A percentile compares a stretch with the other conserved stretches of the same genome.
Conservation (phyloP, 2,797 vertebrate species). For the Leucoraja ocellata region DNA sequence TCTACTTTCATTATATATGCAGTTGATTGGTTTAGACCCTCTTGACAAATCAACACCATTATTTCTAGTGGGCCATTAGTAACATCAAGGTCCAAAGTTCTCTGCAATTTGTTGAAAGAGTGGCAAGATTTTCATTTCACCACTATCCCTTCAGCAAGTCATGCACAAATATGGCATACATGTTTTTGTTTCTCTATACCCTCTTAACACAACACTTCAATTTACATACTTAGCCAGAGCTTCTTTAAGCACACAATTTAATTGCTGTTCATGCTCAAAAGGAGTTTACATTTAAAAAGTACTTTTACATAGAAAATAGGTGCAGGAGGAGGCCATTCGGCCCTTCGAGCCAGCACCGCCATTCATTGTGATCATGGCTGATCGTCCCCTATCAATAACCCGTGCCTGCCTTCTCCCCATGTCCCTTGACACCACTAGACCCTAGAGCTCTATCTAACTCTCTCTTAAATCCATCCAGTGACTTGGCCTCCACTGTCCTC, state of each 20-base stretch:
- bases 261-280: neutral
- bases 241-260: neutral
- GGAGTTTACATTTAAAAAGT: too few relatives aligned
- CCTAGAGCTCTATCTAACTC: too few relatives aligned
- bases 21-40: neutral
- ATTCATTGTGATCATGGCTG: too few relatives aligned
- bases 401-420: too few relatives aligned
- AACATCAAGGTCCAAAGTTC: constrained; percentile 1
- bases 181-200: too few relatives aligned
- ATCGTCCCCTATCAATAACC: too few relatives aligned
- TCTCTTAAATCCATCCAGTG: too few relatives aligned
- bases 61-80: neutral
- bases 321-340: too few relatives aligned
- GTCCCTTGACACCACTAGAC: too few relatives aligned
- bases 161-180: constrained; percentile 8
- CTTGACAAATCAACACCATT: neutral
- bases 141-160: neutral
- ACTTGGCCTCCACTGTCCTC: too few relatives aligned
- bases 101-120: constrained; percentile 11
- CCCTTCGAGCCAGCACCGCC: too few relatives aligned
- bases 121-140: neutral
- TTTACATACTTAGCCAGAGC: neutral
- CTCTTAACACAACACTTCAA: neutral
- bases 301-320: too few relatives aligned
- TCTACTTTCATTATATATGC: neutral